Evolutionary conservation across 1,140 invertebrate genomes (phyloP).

Genomic region (Pseudomyrmex pallidus): DNA sequence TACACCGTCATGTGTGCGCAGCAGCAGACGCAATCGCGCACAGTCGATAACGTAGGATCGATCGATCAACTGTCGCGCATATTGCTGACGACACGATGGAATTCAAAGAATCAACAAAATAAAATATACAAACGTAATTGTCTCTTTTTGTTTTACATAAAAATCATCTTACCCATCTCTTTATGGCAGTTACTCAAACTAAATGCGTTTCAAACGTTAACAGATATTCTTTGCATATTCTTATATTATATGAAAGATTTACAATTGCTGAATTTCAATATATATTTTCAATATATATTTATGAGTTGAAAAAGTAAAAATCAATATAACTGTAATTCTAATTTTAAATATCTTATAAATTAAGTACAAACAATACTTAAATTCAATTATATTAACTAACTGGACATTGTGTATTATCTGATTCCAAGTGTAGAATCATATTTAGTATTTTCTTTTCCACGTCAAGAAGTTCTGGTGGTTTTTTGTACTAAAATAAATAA

Average conservation of each 20-base stretch:
- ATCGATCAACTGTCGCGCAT: conserved; percentile 68
- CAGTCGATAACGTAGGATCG: conserved; percentile 46
- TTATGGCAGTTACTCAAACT: no score
- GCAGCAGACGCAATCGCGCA: conserved; percentile 57
- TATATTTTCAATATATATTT: no score
- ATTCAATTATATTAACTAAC: conserved; percentile 80
- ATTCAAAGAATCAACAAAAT: neutral
- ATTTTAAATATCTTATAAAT: no score
- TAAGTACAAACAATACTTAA: neutral
- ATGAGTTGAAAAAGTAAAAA: no score
- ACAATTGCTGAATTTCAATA: no score
- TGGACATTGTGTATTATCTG: conserved; percentile 85
- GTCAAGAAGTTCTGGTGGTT: conserved; percentile 89
- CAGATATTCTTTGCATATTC: no score
- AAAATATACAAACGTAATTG: no score
- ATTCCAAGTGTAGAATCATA: conserved; percentile 85
- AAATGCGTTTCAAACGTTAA: no score
- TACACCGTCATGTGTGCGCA: conserved; percentile 49
- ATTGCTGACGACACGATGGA: neutral
- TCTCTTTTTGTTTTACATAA: no score
- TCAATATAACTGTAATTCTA: no score
- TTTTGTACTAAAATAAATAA: conserved; percentile 89
- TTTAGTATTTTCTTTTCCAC: conserved; percentile 88
- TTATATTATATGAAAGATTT: no score
- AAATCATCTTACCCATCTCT: no score